phyloP scores from a whole-genome alignment of 1,140 invertebrate species.

The Lepeophtheirus salmonis region DNA sequence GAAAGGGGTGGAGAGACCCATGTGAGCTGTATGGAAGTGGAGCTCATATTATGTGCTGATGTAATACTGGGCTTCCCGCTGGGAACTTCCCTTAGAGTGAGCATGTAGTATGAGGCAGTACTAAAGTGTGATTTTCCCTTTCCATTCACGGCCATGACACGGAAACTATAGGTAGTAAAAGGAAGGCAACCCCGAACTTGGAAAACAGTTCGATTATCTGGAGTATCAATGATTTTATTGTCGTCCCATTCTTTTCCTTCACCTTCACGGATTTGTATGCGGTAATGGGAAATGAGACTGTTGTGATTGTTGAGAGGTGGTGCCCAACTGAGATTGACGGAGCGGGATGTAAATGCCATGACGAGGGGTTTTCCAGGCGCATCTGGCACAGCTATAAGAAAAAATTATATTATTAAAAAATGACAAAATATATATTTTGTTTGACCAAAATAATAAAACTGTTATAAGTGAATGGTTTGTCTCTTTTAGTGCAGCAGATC shows the following conservation, averaged over 20 bases:
- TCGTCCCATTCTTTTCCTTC: not conserved
- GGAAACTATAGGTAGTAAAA: constrained; percentile 53
- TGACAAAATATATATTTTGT: no score
- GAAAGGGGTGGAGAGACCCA: constrained; percentile 45
- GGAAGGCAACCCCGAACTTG: constrained; percentile 36
- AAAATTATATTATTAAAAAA: constrained; percentile 21
- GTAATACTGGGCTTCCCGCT: constrained; percentile 49
- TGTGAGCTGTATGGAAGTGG: constrained; percentile 44
- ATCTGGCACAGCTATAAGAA: constrained; percentile 25
- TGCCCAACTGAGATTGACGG: constrained; percentile 27
- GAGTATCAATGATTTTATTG: constrained; percentile 37
- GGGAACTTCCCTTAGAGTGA: constrained; percentile 51
- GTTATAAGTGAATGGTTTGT: no score
- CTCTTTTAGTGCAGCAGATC: no score
- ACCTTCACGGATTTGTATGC: constrained; percentile 24
- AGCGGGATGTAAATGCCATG: constrained; percentile 25
- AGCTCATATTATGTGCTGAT: constrained; percentile 45
- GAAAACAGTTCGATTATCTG: constrained; percentile 38
- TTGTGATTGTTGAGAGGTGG: constrained; percentile 24
- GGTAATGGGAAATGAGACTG: constrained; percentile 24
- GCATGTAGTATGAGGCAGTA: constrained; percentile 49
- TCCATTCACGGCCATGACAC: constrained; percentile 44
- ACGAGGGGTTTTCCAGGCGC: constrained; percentile 25
- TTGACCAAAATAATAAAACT: no score
- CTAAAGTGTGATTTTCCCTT: constrained; percentile 44